Evolutionary conservation across 2,797 vertebrate species (phyloP), one percentile per base, ranked within the genome.

Genomic region (Pseudochromis fuscus): DNA sequence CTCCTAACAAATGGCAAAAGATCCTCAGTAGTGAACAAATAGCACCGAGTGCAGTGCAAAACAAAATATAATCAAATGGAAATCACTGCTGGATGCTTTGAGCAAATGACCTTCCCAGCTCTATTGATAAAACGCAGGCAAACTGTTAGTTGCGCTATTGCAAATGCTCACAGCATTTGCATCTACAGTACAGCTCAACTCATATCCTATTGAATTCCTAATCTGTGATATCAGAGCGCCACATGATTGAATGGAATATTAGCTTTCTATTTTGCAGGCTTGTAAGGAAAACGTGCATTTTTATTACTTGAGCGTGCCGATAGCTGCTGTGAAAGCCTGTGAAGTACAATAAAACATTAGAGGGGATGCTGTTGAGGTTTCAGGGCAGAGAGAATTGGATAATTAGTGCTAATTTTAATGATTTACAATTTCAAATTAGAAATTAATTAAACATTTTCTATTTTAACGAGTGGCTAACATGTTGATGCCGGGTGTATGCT

Each of bases 51-150:
- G 35, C 33, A 28, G 48, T n/a, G 48, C 60, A 81, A 82, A 84
- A 85, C 79, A 83, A 86, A 90, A 81, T 78, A 78, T 68, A 87
- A 89, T 87, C 75, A 88, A 87, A 87, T 88, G 77, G 67, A 85
- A 89, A 90, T 87, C 70, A 84, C 80, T 87, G 71, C 82, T 79
- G 77, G 78, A 84, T 35, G 58, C 79, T 87, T 40, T 59, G 77
- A 83, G 72, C 74, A 86, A 87, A 91, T 84, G 77, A 89, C 89
- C 89, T 90, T 88, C 84, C 62, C 38, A n/a, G 70, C 67, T 78
- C 51, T 85, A 79, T 70, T 82, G 85, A 88, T 74, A 81, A 79
- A 81, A 78, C 16, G 28, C 72, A 74, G 67, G 53, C 74, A 71
- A 79, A 85, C 67, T 59, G 65, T 83, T 79, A 64, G 60, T 59